Base-by-base conservation (phyloP, 2,797 vertebrate species). In the Lophius americanus region DNA sequence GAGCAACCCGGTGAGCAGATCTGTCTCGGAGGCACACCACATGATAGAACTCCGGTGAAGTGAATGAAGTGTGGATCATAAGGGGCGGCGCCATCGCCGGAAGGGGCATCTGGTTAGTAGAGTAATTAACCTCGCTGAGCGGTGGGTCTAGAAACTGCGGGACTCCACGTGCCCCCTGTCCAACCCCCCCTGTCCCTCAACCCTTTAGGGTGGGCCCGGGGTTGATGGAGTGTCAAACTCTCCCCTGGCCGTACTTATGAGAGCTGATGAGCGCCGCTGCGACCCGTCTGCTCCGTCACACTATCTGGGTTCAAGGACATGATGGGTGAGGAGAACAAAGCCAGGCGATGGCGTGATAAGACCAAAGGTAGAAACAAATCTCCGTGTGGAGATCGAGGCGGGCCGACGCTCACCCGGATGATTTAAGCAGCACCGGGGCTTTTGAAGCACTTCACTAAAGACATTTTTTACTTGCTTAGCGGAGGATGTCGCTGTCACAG, bases 111-210 rank as follows among this genome's bases (percentile, higher is more conserved):
- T 75, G 76, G 76, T 75, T 76, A 79, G 84, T 86, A 74, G 55
- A 87, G 86, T 88, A 86, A 91, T 91, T 90, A 92, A 90, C 90
- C 85, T 78, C 77, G 70, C 73, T 73, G 80, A 85, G 79, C 78
- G 84, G 73, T 75, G 69, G 76, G 81, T 75, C 73, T 78, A 70
- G 79, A 88, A 88, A 86, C 78, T 72, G 75, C 68, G 77, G 70
- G 53, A n/a, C 82, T 83, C 70, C 76, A 60, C 66, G 70, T 67
- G 73, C 70, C 74, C 23, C 81, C 81, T 57, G 61, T 83, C 72
- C 81, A 70, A 23, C 23, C 23, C 23, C 23, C 63, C 68, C 68
- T 70, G 79, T 79, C 77, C 70, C 73, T 84, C 67, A 75, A 81
- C 84, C 70, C 85, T 75, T 79, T 63, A 60, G 73, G 79, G 60